Evolutionary conservation across 2,888 invertebrate species (phyloP).

Genomic region (Deilephila elpenor): DNA sequence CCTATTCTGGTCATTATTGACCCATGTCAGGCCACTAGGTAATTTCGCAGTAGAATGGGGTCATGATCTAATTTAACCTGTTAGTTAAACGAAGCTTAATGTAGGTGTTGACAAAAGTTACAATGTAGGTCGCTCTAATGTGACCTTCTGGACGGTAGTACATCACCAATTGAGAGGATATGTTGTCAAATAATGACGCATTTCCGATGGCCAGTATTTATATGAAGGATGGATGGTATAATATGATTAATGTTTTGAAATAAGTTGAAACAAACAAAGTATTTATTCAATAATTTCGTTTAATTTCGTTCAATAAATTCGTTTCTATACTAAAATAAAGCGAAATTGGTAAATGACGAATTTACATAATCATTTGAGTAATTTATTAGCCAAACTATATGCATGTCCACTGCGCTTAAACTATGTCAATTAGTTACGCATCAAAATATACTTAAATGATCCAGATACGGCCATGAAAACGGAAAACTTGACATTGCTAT

Average conservation of each 20-base stretch:
- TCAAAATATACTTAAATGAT: not conserved
- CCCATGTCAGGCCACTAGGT: not conserved
- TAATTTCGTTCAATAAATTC: no score
- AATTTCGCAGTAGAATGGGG: not conserved
- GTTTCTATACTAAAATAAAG: no score
- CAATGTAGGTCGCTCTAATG: conserved; percentile 5
- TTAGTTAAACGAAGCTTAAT: conserved; percentile 3
- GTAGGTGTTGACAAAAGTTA: conserved; percentile 22
- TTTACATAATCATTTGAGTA: no score
- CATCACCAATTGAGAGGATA: not conserved
- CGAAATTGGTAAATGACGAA: no score
- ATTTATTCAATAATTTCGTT: no score
- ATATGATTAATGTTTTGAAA: no score
- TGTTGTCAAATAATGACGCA: not conserved
- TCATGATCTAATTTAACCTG: conserved; percentile 9
- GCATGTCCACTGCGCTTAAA: not conserved
- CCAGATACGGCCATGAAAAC: not conserved
- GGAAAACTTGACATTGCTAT: conserved; percentile 17
- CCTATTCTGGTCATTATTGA: no score
- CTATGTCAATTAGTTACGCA: not conserved
- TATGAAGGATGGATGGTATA: not conserved
- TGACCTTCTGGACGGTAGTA: conserved; percentile 8
- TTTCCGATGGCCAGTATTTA: not conserved
- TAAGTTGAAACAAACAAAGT: no score
- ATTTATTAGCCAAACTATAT: no score